These are phyloP conservation scores for Tribolium freemani DNA, from an alignment of 2,888 invertebrate genomes.

Conservation along the genomic window DNA sequence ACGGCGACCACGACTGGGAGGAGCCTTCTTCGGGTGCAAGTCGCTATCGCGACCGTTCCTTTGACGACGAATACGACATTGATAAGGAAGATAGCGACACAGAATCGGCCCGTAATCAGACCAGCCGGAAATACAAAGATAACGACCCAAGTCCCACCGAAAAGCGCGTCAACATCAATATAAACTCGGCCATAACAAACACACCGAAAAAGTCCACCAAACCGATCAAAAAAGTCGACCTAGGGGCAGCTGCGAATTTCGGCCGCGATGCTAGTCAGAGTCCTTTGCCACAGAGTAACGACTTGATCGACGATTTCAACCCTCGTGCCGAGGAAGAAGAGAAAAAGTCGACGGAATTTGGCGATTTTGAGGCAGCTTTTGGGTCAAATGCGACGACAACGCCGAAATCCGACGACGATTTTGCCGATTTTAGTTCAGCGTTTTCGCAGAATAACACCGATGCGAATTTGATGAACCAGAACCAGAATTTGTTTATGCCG, in stretches of 20 bases:
- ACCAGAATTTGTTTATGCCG: constrained; percentile 44
- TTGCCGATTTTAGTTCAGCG: constrained; percentile 86
- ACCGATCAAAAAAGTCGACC: constrained; percentile 73
- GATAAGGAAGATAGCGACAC: constrained; percentile 80
- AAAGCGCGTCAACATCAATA: constrained; percentile 68
- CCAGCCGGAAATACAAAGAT: constrained; percentile 58
- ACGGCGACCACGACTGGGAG: constrained; percentile 63
- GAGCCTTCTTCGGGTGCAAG: constrained; percentile 54
- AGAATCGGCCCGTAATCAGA: constrained; percentile 68
- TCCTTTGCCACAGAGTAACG: constrained; percentile 61
- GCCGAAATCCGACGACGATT: constrained; percentile 72
- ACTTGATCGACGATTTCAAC: constrained; percentile 76
- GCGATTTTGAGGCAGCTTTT: constrained; percentile 84
- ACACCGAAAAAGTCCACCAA: constrained; percentile 67
- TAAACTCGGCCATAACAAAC: constrained; percentile 64
- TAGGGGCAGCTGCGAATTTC: constrained; percentile 80
- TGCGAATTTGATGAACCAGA: constrained; percentile 7
- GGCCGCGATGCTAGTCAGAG: constrained; percentile 70
- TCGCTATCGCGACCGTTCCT: constrained; percentile 64
- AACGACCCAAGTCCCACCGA: constrained; percentile 50
- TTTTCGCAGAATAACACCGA: constrained; percentile 66
- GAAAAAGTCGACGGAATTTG: constrained; percentile 73
- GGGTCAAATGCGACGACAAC: constrained; percentile 59
- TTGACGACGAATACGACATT: constrained; percentile 75
- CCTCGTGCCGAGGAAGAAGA: constrained; percentile 66